A percentile compares a stretch with the other conserved stretches of the same genome.
Evolutionary conservation across 1,140 invertebrate species (phyloP).

Genomic region (Polyergus mexicanus): DNA sequence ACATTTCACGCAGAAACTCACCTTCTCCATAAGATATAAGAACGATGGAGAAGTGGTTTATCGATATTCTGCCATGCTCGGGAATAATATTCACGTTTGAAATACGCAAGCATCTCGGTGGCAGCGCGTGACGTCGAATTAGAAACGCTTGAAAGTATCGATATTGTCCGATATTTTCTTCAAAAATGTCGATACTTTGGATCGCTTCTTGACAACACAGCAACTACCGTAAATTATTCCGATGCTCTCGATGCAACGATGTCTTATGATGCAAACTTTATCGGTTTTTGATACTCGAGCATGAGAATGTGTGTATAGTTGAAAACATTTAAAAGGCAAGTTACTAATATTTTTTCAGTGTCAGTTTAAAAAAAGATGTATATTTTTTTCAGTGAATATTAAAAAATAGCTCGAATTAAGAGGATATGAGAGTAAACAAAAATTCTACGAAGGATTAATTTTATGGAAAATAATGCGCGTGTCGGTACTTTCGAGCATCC

Average conservation of each 20-base stretch:
- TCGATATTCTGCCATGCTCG: constrained; percentile 40
- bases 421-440: neutral
- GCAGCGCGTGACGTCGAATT: constrained; percentile 52
- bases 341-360: neutral
- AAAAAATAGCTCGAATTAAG: neutral
- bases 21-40: neutral
- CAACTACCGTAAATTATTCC: constrained; percentile 45
- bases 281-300: neutral
- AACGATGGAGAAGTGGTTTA: constrained; percentile 41
- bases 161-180: constrained; percentile 42
- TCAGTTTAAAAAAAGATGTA: neutral
- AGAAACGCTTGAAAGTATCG: constrained; percentile 48
- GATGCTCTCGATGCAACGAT: neutral
- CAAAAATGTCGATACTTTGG: constrained; percentile 35
- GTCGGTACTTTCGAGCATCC: neutral
- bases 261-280: constrained; percentile 2
- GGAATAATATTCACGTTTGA: constrained; percentile 62
- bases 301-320: neutral
- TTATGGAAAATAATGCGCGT: neutral
- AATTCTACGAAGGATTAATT: neutral
- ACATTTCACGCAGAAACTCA: constrained; percentile 26
- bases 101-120: constrained; percentile 31
- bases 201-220: constrained; percentile 34
- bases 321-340: neutral
- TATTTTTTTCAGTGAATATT: neutral